Conservation (phyloP, 1,140 invertebrate genomes). For the Muscidifurax raptorellus region DNA sequence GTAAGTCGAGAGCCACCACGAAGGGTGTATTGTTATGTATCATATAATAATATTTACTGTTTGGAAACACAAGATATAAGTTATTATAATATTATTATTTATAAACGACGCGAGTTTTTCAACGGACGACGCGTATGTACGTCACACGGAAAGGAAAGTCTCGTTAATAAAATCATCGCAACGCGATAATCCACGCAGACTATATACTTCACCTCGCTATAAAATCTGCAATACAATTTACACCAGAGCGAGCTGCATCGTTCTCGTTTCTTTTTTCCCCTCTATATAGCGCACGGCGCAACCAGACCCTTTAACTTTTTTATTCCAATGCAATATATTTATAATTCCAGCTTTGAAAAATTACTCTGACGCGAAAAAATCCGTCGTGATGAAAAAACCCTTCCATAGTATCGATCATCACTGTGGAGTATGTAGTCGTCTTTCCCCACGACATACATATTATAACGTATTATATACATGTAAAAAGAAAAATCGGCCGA, state of each 20-base stretch:
- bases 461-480: background rate
- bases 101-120: background rate
- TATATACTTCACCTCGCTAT: background rate
- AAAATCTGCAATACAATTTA: background rate
- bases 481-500: background rate
- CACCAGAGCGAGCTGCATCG: too few relatives aligned
- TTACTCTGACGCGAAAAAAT: background rate
- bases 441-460: too few relatives aligned
- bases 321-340: background rate
- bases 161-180: background rate
- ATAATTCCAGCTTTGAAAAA: slow-evolving; percentile 1
- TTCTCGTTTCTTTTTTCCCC: background rate
- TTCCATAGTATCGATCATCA: background rate
- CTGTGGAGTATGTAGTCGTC: background rate
- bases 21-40: too few relatives aligned
- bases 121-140: background rate
- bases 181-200: background rate
- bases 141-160: background rate
- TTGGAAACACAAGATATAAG: too few relatives aligned
- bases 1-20: too few relatives aligned
- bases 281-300: too few relatives aligned
- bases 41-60: too few relatives aligned
- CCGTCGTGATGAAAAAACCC: background rate
- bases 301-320: background rate
- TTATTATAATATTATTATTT: too few relatives aligned